Base-by-base conservation (phyloP, 2,888 invertebrate genomes). In the Sminthurinus aureus region DNA sequence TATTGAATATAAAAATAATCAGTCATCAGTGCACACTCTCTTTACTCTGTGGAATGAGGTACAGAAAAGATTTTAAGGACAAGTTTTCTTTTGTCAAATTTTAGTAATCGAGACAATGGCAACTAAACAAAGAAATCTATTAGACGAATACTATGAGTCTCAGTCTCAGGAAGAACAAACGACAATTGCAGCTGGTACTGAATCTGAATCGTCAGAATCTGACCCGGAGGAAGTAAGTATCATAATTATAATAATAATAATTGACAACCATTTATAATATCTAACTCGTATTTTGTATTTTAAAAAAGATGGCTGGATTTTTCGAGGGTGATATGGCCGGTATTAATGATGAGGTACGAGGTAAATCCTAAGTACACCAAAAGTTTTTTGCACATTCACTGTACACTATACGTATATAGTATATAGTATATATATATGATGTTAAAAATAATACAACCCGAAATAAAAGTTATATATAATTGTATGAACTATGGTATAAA, bases 261-360 rank as follows among this genome's bases (percentile, higher is more conserved):
- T 58, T 58, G 15, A 58, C 15, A 12, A 58, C 9, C 9, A 15
- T 58, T 12, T 12, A 58, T 58, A 15, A 58, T 15, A 12, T 9
- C 9, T n/a, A 58, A 58, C 58, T 58, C 15, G 58, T 15, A 58
- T 58, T 58, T 58, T 58, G 58, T 58, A 9, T 58, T 58, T 84
- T 3, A 87, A n/a, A n/a, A n/a, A n/a, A n/a, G 89, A n/a, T 91
- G 92, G 87, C 94, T 94, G 93, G 93, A 20, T 90, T 94, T 52
- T 94, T 93, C 89, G 93, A 94, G 90, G 94, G 94, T 2, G 94
- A 94, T 87, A 94, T 94, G 91, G 94, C 94, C 0, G 91, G 94
- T 86, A 92, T 92, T 82, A 92, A 93, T 79, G 93, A 91, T 89
- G 91, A 81, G 80, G 80, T 81, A 81, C 75, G n/a, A 15, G 20